Evolutionary conservation across 1,140 invertebrate genomes (phyloP), one percentile per base, ranked within the genome.

Genomic region (Nixonia krombeini): DNA sequence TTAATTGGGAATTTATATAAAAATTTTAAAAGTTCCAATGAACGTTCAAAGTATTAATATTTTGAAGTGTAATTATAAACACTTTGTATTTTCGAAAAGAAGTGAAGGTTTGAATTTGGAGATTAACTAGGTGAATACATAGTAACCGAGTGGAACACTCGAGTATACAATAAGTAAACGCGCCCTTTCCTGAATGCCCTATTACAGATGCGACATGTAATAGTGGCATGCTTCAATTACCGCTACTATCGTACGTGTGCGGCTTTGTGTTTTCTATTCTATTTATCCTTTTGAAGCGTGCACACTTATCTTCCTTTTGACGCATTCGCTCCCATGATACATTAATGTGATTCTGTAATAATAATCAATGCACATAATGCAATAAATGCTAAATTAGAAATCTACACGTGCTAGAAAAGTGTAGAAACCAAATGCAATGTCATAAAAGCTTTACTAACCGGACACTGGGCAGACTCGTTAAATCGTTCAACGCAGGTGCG

Each of bases 401-500:
- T 1, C 8, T 1, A 10, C n/a, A 1, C n/a, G 7, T 1, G 7
- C 33, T 2, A 35, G 28, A 31, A n/a, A 31, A 2, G 8, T 9
- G 9, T 37, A 37, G 4, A 18, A 21, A 40, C 17, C 56, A 29
- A 35, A 28, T 38, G 7, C 58, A 57, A 68, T 68, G 47, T 57
- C 55, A 68, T 9, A 25, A 23, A 49, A 16, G 72, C 74, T 76
- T 84, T 80, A 84, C 81, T 83, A 85, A 85, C 82, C 73, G 59
- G 64, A 74, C 71, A 70, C 73, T 49, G 71, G 73, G 68, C 78
- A 84, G 82, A 84, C 76, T 80, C 64, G 74, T 84, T 82, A 83
- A 84, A 84, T 81, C 78, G 80, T 84, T 85, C 73, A 84, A 84
- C 73, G 69, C 75, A 84, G 82, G 82, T 82, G 58, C 75, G 74